Base-by-base conservation (phyloP, 2,888 invertebrate genomes). In the Meteorus colon region DNA sequence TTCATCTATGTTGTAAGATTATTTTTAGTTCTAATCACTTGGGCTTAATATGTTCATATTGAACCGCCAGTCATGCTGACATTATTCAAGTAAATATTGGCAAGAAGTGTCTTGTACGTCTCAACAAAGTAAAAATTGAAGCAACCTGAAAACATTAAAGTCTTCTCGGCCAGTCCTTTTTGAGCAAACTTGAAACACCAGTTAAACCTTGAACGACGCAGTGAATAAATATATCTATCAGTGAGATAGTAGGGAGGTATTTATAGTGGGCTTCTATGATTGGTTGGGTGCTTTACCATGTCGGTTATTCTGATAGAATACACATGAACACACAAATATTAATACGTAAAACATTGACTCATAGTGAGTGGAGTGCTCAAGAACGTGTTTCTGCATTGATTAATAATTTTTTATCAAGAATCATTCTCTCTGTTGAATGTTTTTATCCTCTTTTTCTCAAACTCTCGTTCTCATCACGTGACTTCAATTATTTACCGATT, bases 141-240 rank as follows among this genome's bases (percentile, higher is more conserved):
- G 59, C 12, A 8, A 8, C 59, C 19, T 59, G 27, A 19, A 8
- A 71, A 82, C 80, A 82, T 84, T 82, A 83, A 83, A 83, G 62
- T 82, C 82, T 84, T 80, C 79, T 73, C 3, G 73, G 70, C 78
- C 73, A 76, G 41, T 41, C 8, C 41, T 2, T 41, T 12, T 76
- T 74, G 70, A 77, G 78, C 74, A 75, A 79, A 77, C 76, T 75
- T 24, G 78, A 81, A 82, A 83, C 81, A 78, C 79, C 82, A 80
- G 80, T 82, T 81, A 85, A 84, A 81, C 83, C 79, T 68, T 76
- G 80, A 78, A 78, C 82, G 82, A 83, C 78, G 83, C 78, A 78
- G 69, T 83, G 85, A 86, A 86, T 86, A 86, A 86, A 85, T 55
- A 6, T 85, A 85, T 85, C 81, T 85, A 85, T 85, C 81, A 78